Evolutionary conservation across 2,888 invertebrate species (phyloP).

Genomic region (Phyllotreta cruciferae): DNA sequence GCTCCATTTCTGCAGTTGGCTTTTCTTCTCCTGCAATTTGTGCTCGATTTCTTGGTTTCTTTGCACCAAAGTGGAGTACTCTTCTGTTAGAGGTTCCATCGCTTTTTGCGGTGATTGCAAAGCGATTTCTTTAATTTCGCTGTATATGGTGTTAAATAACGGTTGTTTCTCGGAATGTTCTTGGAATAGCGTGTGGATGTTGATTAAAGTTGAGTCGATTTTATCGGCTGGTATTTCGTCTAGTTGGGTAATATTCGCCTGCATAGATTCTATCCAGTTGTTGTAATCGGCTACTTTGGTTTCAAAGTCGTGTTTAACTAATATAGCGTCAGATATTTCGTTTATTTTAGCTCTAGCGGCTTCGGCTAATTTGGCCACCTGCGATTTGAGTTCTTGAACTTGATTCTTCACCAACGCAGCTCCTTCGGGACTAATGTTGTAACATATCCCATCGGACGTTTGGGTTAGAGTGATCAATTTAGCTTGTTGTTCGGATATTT

Average conservation of each 20-base stretch:
- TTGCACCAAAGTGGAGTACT: slow-evolving; percentile 77
- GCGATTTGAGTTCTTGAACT: slow-evolving; percentile 75
- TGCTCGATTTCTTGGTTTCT: slow-evolving; percentile 81
- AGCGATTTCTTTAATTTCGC: slow-evolving; percentile 82
- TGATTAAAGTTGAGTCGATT: slow-evolving; percentile 79
- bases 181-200: slow-evolving; percentile 79
- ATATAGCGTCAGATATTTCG: slow-evolving; percentile 80
- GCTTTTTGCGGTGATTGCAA: slow-evolving; percentile 76
- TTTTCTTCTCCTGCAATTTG: slow-evolving; percentile 76
- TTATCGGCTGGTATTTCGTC: slow-evolving; percentile 84
- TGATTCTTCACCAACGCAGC: slow-evolving; percentile 74
- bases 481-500: slow-evolving; percentile 85
- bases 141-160: slow-evolving; percentile 77
- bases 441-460: slow-evolving; percentile 79
- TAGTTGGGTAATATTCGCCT: slow-evolving; percentile 75
- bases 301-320: slow-evolving; percentile 83
- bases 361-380: slow-evolving; percentile 78
- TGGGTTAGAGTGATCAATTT: slow-evolving; percentile 82
- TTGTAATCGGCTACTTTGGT: slow-evolving; percentile 79
- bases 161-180: slow-evolving; percentile 87
- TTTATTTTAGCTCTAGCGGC: slow-evolving; percentile 78
- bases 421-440: slow-evolving; percentile 80
- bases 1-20: slow-evolving; percentile 80
- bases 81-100: slow-evolving; percentile 73
- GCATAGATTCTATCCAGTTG: slow-evolving; percentile 79